These are phyloP conservation scores for Synaphobranchus kaupii DNA, from an alignment of 2,797 vertebrate species.

Conservation along the genomic window DNA sequence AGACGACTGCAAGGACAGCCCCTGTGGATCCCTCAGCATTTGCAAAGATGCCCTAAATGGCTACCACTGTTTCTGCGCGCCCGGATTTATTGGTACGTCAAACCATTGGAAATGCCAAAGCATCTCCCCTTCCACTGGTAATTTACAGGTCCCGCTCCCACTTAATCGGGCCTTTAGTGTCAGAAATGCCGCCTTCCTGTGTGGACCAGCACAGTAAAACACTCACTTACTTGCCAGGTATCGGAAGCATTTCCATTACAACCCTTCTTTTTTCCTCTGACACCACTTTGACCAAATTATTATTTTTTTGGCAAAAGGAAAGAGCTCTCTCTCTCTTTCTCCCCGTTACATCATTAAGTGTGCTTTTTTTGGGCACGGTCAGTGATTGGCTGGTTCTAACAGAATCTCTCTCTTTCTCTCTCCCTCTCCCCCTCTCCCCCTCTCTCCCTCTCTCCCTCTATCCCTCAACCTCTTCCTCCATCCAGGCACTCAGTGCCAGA, in stretches of 20 bases:
- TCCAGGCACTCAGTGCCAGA: constrained; percentile 78
- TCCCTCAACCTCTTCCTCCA: constrained; percentile 52
- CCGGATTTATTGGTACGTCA: constrained; percentile 81
- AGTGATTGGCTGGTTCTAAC: constrained; percentile 8
- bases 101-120: not conserved
- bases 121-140: not conserved
- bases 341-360: constrained; percentile 35
- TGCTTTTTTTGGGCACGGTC: constrained; percentile 25
- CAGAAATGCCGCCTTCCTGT: constrained; percentile 30
- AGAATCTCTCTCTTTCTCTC: constrained; percentile 44
- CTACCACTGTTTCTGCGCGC: constrained; percentile 83
- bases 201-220: constrained; percentile 27
- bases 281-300: constrained; percentile 33
- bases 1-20: constrained; percentile 70
- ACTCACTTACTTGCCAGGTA: constrained; percentile 37
- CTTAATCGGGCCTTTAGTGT: constrained; percentile 7
- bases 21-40: constrained; percentile 77
- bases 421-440: constrained; percentile 40
- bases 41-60: constrained; percentile 70
- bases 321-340: constrained; percentile 5
- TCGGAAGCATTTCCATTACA: constrained; percentile 29
- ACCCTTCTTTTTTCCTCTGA: constrained; percentile 28
- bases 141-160: not conserved
- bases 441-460: constrained; percentile 47
- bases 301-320: too few species aligned